Conservation (phyloP, 2,113 vertebrate genomes). For the Mellivora capensis region DNA sequence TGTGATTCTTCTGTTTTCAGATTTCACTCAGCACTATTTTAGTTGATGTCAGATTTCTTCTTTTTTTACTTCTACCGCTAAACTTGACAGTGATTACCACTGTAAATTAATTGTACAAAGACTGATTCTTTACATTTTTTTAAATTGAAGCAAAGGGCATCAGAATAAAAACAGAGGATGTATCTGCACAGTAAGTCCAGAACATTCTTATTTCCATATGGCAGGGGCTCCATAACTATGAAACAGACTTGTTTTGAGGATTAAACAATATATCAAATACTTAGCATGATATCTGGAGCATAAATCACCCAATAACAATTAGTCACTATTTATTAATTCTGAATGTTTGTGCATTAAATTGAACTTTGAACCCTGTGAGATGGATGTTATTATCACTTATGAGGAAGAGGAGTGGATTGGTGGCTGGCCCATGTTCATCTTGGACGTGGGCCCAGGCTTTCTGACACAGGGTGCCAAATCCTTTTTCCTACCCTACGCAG, state of each 20-base stretch:
- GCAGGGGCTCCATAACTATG: background rate
- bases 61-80: background rate
- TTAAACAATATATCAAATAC: background rate
- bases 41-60: background rate
- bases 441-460: background rate
- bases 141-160: background rate
- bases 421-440: background rate
- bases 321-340: background rate
- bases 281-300: background rate
- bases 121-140: background rate
- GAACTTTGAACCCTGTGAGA: background rate
- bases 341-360: background rate
- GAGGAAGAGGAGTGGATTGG: background rate
- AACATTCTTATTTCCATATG: background rate
- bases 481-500: background rate
- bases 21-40: background rate
- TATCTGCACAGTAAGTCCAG: background rate
- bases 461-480: background rate
- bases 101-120: background rate
- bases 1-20: background rate
- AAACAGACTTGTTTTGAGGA: background rate
- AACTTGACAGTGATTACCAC: background rate
- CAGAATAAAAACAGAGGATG: background rate
- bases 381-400: background rate
- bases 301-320: background rate